Conservation (phyloP, 2,113 vertebrate genomes). For the Hiodon tergisus region DNA sequence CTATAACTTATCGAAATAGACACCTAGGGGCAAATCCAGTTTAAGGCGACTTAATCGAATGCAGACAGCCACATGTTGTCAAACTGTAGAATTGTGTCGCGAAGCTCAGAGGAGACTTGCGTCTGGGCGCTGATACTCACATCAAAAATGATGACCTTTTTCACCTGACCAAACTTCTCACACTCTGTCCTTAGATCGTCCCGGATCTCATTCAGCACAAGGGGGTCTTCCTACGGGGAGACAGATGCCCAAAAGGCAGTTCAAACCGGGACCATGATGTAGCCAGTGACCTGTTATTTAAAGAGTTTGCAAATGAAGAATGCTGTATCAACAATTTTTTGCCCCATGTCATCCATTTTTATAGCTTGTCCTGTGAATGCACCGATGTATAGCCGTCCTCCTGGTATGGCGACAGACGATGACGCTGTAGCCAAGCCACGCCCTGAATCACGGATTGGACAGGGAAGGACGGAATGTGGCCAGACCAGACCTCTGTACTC, state of each 20-base stretch:
- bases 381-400: neutral
- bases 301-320: no score
- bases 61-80: no score
- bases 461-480: conserved; percentile 1
- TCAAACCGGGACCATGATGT: no score
- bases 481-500: neutral
- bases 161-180: conserved; percentile 92
- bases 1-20: no score
- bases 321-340: no score
- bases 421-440: neutral
- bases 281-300: no score
- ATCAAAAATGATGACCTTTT: conserved; percentile 94
- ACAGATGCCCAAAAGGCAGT: neutral
- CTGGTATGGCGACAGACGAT: no score
- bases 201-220: conserved; percentile 90
- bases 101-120: neutral
- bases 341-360: no score
- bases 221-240: conserved; percentile 80
- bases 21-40: no score
- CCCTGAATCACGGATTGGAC: neutral
- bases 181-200: conserved; percentile 89
- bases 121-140: conserved; percentile 64
- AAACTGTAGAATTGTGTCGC: no score
- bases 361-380: neutral
- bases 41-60: no score